These are phyloP conservation scores for Philantomba maxwellii DNA, from an alignment of 2,113 vertebrate genomes.

Conservation along the genomic window DNA sequence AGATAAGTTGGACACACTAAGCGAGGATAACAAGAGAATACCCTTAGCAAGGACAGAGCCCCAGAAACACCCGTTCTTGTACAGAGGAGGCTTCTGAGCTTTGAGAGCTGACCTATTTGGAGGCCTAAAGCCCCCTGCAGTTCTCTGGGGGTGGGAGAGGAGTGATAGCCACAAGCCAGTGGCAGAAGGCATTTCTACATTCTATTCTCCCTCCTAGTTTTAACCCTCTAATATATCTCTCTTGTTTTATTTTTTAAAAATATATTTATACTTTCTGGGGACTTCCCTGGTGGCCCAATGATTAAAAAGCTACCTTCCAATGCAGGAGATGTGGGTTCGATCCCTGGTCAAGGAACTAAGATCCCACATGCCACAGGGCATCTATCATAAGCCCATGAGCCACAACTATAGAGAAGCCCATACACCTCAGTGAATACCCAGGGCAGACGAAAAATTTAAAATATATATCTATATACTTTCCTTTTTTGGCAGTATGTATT, in stretches of 20 bases:
- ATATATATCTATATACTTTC: neutral
- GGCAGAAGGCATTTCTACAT: neutral
- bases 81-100: neutral
- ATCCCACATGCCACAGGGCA: neutral
- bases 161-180: neutral
- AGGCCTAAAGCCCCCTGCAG: neutral
- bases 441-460: neutral
- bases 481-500: neutral
- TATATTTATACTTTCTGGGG: neutral
- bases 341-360: neutral
- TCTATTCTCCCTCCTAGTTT: neutral
- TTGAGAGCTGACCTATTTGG: neutral
- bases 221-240: neutral
- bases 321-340: neutral
- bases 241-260: neutral
- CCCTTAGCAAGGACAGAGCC: neutral
- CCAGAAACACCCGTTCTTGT: fast-evolving
- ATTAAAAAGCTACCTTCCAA: neutral
- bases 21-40: neutral
- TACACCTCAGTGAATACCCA: neutral
- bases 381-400: neutral
- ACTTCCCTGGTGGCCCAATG: neutral
- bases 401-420: neutral
- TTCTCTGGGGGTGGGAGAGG: neutral
- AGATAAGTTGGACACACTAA: neutral